Percentiles rank a stretch among this genome's conserved stretches.
Conservation (phyloP, 2,797 vertebrate species). For the Danio choprae region DNA sequence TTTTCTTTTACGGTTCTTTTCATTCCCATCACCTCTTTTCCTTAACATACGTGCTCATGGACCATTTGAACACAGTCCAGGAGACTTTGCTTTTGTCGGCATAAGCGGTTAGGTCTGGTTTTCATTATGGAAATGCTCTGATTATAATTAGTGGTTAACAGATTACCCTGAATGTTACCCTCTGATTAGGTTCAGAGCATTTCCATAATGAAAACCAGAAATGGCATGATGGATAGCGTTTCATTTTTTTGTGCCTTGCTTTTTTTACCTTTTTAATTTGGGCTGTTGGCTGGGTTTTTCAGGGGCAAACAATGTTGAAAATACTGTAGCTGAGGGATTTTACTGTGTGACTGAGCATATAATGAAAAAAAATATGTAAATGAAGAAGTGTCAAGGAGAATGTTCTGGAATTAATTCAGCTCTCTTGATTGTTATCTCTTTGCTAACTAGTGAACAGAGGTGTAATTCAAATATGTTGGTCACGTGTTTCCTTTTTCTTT, state of each 20-base stretch:
- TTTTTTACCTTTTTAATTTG: constrained; percentile 68
- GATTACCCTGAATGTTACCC: constrained; percentile 71
- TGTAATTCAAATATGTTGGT: background rate
- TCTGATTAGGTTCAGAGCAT: constrained; percentile 76
- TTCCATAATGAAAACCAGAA: too few relatives aligned
- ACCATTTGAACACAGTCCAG: constrained; percentile 39
- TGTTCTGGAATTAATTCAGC: constrained; percentile 2
- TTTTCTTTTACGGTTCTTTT: constrained; percentile 52
- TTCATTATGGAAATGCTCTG: constrained; percentile 75
- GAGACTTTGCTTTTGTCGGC: constrained; percentile 46
- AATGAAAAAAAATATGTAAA: constrained; percentile 59
- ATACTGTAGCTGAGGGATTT: constrained; percentile 61
- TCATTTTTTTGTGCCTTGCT: constrained; percentile 68
- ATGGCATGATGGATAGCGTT: constrained; percentile 68
- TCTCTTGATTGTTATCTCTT: constrained; percentile 19
- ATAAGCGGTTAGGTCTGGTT: constrained; percentile 67
- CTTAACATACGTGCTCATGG: constrained; percentile 55
- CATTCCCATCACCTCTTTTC: constrained; percentile 3
- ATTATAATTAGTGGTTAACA: constrained; percentile 76
- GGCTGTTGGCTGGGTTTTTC: constrained; percentile 65
- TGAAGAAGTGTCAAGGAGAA: constrained; percentile 33
- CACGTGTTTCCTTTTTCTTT: too few relatives aligned
- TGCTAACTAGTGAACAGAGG: background rate
- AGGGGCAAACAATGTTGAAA: constrained; percentile 36
- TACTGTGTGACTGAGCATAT: constrained; percentile 56